phyloP scores from a whole-genome alignment of 2,888 invertebrate genomes.

The Rapana venosa region DNA sequence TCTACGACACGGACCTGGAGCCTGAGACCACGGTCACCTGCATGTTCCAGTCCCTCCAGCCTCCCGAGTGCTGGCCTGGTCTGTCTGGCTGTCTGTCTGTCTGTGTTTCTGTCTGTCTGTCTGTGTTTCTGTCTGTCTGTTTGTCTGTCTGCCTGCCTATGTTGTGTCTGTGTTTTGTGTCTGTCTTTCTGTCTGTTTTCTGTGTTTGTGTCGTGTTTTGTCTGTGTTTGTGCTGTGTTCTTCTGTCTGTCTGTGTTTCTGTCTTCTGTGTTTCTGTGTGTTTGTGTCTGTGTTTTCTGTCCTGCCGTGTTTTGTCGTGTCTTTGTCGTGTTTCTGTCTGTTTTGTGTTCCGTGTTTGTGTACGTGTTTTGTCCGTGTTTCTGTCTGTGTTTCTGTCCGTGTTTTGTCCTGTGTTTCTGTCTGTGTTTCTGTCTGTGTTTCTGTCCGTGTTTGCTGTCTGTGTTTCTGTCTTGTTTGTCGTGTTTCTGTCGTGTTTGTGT shows the following conservation, averaged over 20 bases:
- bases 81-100: neutral
- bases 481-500: too few relatives aligned
- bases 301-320: neutral
- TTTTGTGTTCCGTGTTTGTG: neutral
- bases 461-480: too few relatives aligned
- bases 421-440: too few relatives aligned
- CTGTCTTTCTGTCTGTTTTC: neutral
- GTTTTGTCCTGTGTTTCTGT: neutral
- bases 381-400: neutral
- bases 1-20: conserved; percentile 36
- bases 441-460: neutral
- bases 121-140: too few relatives aligned
- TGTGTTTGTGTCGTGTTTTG: neutral
- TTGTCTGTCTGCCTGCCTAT: too few relatives aligned
- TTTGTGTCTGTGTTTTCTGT: too few relatives aligned
- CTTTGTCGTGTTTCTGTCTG: too few relatives aligned
- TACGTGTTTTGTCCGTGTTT: neutral
- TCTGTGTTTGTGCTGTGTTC: neutral
- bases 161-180: too few relatives aligned
- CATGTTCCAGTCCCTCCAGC: neutral
- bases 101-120: neutral
- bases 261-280: too few relatives aligned
- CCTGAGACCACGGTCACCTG: conserved; percentile 9
- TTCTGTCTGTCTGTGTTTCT: neutral
- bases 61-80: neutral